These are phyloP conservation scores for Stichodactyla mertensii DNA, from an alignment of 64 coral and sea anemone genomes.

Conservation along the genomic window DNA sequence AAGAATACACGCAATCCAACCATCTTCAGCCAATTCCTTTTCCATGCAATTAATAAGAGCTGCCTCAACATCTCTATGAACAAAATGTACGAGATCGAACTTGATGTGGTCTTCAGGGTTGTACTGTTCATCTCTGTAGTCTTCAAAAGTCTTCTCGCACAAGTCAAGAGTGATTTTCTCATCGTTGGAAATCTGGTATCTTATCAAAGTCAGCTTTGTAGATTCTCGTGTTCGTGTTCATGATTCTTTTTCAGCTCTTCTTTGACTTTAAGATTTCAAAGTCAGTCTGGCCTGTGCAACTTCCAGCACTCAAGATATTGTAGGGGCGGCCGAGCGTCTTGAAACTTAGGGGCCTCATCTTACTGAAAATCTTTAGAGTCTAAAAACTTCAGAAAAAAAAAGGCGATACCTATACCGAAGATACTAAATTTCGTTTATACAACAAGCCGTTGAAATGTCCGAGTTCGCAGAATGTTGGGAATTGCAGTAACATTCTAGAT, in stretches of 20 bases:
- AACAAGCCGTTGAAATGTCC: too few species aligned
- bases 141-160: neutral
- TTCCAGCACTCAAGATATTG: conserved; percentile 29
- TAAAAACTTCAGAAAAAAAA: too few species aligned
- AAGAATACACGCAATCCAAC: neutral
- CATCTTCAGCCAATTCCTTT: neutral
- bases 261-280: conserved; percentile 9
- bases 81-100: conserved; percentile 27
- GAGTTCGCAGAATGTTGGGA: too few species aligned
- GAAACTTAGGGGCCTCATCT: too few species aligned
- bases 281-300: neutral
- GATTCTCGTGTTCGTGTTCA: neutral
- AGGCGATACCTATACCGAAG: too few species aligned
- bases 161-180: neutral
- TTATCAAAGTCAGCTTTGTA: too few species aligned
- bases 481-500: too few species aligned
- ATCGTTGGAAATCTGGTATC: neutral
- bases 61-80: conserved; percentile 23
- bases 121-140: neutral
- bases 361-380: too few species aligned
- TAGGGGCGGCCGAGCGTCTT: too few species aligned
- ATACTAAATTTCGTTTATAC: too few species aligned
- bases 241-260: neutral
- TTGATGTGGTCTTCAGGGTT: neutral
- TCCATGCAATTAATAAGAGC: conserved; percentile 10